phyloP scores from a whole-genome alignment of 2,797 vertebrate genomes.

The Artibeus jamaicensis region DNA sequence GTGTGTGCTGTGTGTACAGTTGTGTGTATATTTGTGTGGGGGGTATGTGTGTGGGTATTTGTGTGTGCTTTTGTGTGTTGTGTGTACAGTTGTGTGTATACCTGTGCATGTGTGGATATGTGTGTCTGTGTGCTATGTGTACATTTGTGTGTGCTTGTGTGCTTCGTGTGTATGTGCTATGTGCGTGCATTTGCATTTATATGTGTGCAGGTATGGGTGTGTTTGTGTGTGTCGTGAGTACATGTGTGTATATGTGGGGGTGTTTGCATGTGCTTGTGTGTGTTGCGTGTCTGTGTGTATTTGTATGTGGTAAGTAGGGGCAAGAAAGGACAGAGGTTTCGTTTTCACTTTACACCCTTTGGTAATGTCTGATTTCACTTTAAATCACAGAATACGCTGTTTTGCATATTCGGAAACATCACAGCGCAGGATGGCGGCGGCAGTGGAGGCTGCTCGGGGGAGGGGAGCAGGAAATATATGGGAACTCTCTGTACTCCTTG shows the following conservation, averaged over 20 bases:
- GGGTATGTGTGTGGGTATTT: not conserved
- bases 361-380: not conserved
- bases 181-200: not conserved
- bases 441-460: rapidly evolving
- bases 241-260: not conserved
- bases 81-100: not conserved
- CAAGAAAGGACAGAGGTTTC: not conserved
- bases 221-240: not conserved
- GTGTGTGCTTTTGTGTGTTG: not conserved
- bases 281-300: not conserved
- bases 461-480: not conserved
- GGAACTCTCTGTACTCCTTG: not conserved
- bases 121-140: not conserved
- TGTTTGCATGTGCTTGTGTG: not conserved
- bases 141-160: not conserved
- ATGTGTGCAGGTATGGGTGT: not conserved
- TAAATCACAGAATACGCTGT: not conserved
- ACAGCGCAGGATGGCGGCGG: not conserved
- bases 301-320: not conserved
- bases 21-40: not conserved
- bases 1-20: not conserved
- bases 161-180: no score
- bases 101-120: no score
- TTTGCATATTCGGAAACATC: not conserved
- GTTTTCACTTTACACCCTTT: not conserved